Base-by-base conservation (phyloP, 2,113 vertebrate genomes). In the Erythrocercus mccallii region DNA sequence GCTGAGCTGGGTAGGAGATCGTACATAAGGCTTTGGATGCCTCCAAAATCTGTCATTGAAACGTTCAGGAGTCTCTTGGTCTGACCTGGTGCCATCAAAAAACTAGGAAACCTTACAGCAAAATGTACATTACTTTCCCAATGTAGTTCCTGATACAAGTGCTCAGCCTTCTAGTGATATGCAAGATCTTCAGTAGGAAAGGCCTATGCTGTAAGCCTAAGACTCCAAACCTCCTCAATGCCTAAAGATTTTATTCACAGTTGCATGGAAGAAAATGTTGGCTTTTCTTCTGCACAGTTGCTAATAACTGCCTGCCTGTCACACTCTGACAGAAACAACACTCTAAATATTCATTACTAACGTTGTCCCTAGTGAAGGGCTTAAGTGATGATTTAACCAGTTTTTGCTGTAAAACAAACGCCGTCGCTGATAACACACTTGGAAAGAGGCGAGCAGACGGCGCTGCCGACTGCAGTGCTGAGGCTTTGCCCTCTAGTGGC, bases 401-500 rank as follows among this genome's bases (percentile, higher is more conserved):
- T 21, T 88, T 58, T 58, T 82, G 22, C n/a, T 45, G 31, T 50
- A 76, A 80, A 69, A 93, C 54, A 90, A 48, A 13, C 0, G 9
- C 54, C 7, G 22, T 78, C 4, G 8, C 58, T 70, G 48, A 25
- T 57, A 24, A 33, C 25, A 69, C 3, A 19, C 31, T 50, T 15
- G 10, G 45, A 47, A 51, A 50, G 82, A n/a, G 51, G 35, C 20
- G 8, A 19, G 33, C 28, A 50, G 40, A n/a, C 70, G 21, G n/a
- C 31, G 9, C 28, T 66, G 80, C 56, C 21, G 37, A 12, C 57
- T 56, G 44, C 40, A 23, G 5, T n/a, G 89, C 45, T 38, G 12
- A 76, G 47, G 56, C 79, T 95, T 97, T 95, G 91, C 92, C 91
- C 83, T 95, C 83, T 92, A 81, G 76, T 45, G 91, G 86, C 72